phyloP scores from a whole-genome alignment of 2,888 invertebrate genomes.

The Physocephala rufipes region DNA sequence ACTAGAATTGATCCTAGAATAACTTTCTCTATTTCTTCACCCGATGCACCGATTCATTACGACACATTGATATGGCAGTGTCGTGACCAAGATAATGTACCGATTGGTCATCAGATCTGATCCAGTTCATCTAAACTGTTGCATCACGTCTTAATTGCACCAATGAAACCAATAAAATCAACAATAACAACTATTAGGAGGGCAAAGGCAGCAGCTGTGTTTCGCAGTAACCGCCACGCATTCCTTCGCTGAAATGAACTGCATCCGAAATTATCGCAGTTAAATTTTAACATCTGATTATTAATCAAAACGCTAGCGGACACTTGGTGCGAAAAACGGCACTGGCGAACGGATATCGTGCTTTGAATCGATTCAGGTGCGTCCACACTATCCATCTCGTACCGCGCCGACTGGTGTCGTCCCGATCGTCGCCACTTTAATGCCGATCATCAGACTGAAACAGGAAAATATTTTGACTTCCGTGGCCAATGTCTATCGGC shows the following conservation, averaged over 20 bases:
- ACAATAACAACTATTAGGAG: neutral
- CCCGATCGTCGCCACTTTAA: neutral
- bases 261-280: constrained; percentile 55
- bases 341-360: neutral
- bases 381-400: neutral
- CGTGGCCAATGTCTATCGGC: neutral
- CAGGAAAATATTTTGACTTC: constrained; percentile 7
- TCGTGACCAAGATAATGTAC: too few relatives aligned
- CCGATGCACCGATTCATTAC: too few relatives aligned
- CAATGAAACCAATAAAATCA: constrained; percentile 20
- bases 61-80: too few relatives aligned
- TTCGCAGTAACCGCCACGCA: neutral
- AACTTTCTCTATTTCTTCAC: too few relatives aligned
- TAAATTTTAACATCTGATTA: constrained; percentile 45
- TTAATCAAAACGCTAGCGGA: too few relatives aligned
- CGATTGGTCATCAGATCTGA: constrained; percentile 34
- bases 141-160: constrained; percentile 27
- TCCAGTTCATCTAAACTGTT: constrained; percentile 27
- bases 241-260: constrained; percentile 41
- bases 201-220: neutral
- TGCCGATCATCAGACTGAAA: constrained; percentile 13
- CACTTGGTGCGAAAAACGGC: constrained; percentile 16
- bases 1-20: too few relatives aligned
- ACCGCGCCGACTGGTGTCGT: neutral
- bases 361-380: neutral